These are phyloP conservation scores for Pampusana beccarii DNA, from an alignment of 2,113 vertebrate species.

Conservation along the genomic window DNA sequence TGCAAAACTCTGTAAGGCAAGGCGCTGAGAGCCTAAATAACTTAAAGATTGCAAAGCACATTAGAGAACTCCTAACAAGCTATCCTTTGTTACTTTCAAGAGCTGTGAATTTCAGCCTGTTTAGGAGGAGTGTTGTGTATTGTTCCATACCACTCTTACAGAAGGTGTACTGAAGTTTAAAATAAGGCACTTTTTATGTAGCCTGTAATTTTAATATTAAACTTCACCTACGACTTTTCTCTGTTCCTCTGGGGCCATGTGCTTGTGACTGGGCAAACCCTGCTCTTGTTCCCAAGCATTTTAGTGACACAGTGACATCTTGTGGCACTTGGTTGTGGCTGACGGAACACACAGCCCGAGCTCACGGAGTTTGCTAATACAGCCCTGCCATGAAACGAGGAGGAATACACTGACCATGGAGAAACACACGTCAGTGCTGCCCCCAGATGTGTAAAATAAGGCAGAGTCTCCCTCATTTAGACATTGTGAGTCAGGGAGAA, in stretches of 20 bases:
- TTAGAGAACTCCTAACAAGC: not conserved
- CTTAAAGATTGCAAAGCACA: not conserved
- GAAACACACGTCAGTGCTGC: not conserved
- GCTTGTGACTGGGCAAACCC: not conserved
- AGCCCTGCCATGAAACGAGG: not conserved
- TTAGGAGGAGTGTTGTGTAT: not conserved
- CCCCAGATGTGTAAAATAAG: not conserved
- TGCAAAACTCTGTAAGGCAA: not conserved
- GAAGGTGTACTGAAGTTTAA: not conserved
- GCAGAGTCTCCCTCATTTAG: not conserved
- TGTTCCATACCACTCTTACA: not conserved
- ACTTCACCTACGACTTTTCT: not conserved
- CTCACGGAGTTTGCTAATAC: not conserved
- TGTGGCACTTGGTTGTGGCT: conserved; percentile 17
- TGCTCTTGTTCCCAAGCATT: not conserved
- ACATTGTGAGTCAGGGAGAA: not conserved
- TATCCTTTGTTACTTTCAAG: not conserved
- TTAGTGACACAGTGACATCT: conserved; percentile 61
- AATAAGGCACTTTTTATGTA: not conserved
- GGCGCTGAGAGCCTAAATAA: not conserved
- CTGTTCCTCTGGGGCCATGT: not conserved
- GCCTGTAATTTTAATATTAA: not conserved
- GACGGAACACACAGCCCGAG: not conserved
- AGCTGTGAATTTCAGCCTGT: not conserved
- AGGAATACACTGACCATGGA: not conserved